Evolutionary conservation across 2,797 vertebrate species (phyloP).

Genomic region (Nannoperca obscura): DNA sequence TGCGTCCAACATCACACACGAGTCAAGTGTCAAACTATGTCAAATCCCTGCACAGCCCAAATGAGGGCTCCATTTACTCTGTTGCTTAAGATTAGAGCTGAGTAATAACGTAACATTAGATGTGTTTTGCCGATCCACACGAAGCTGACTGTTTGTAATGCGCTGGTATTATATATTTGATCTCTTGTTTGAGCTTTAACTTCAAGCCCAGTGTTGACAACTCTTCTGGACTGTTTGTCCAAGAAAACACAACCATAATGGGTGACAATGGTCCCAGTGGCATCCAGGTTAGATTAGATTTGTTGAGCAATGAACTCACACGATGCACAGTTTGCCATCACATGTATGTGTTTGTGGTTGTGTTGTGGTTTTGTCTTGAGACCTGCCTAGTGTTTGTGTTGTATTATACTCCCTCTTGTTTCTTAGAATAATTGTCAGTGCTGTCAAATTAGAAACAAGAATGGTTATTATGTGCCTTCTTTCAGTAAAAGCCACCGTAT

Average conservation of each 20-base stretch:
- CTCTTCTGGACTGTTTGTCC: conserved; percentile 11
- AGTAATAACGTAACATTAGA: conserved; percentile 67
- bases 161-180: conserved; percentile 28
- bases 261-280: conserved; percentile 34
- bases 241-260: conserved; percentile 32
- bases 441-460: background rate
- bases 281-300: conserved; percentile 58
- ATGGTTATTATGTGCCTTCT: conserved; percentile 4
- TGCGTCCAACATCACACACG: conserved; percentile 58
- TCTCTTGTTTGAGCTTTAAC: conserved; percentile 37
- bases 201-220: conserved; percentile 24
- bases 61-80: conserved; percentile 61
- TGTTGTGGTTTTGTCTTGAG: conserved; percentile 11
- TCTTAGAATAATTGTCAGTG: background rate
- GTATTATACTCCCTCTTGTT: background rate
- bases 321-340: conserved; percentile 30
- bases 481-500: background rate
- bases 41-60: conserved; percentile 47
- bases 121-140: conserved; percentile 23
- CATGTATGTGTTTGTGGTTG: conserved; percentile 17
- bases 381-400: background rate
- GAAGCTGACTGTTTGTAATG: conserved; percentile 20
- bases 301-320: conserved; percentile 31
- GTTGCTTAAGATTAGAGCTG: conserved; percentile 65
- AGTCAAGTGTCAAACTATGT: conserved; percentile 74